Conservation (phyloP, 1,140 invertebrate genomes). For the Lepidostoma basale region DNA sequence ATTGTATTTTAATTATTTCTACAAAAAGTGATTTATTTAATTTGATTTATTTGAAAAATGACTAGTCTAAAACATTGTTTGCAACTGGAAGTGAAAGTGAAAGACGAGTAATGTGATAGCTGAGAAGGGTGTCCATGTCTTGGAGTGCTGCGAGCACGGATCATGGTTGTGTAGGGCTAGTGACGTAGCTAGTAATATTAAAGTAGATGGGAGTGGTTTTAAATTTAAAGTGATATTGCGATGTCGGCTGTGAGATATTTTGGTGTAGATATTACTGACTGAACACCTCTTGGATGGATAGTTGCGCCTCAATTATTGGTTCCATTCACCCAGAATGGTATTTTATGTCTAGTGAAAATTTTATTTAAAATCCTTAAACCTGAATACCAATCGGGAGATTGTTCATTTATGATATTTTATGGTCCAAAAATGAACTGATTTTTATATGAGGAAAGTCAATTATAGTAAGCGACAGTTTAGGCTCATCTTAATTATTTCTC, state of each 20-base stretch:
- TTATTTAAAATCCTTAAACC: neutral
- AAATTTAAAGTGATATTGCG: slow-evolving; percentile 17
- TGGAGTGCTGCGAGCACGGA: neutral
- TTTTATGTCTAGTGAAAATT: neutral
- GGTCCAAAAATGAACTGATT: neutral
- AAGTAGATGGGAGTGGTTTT: neutral
- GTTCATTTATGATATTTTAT: too few relatives aligned
- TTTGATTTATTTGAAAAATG: too few relatives aligned
- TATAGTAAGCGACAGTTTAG: too few relatives aligned
- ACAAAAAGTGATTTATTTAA: neutral
- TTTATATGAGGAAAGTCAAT: neutral
- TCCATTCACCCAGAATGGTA: too few relatives aligned
- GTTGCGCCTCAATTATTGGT: neutral
- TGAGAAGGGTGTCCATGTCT: too few relatives aligned
- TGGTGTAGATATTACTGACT: slow-evolving; percentile 3
- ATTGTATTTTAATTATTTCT: neutral
- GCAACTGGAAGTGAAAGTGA: too few relatives aligned
- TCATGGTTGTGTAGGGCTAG: slow-evolving; percentile 14
- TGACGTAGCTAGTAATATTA: slow-evolving; percentile 16
- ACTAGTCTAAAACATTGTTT: too few relatives aligned
- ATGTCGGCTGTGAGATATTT: slow-evolving; percentile 27
- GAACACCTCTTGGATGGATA: neutral
- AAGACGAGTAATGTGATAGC: too few relatives aligned
- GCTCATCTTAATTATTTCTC: too few relatives aligned
- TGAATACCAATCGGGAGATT: too few relatives aligned